Conservation (phyloP, 2,888 invertebrate genomes). For the Blastobasis adustella region DNA sequence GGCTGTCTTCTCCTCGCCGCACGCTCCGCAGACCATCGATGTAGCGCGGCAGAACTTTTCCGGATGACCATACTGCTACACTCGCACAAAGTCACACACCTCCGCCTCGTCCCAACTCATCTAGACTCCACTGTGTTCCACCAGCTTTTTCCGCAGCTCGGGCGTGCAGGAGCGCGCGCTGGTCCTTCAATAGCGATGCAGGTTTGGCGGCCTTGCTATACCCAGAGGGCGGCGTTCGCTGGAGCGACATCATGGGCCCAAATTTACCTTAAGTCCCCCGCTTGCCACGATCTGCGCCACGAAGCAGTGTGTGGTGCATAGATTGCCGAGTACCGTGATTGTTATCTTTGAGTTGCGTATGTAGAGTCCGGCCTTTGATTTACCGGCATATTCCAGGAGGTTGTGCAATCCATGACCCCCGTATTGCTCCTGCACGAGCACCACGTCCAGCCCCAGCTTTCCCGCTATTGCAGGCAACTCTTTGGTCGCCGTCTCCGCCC, state of each 20-base stretch:
- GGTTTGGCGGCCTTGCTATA: constrained; percentile 19
- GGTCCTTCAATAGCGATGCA: constrained; percentile 2
- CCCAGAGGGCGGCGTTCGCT: too few species aligned
- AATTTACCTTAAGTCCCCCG: neutral
- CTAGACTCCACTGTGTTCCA: neutral
- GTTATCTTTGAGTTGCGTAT: constrained; percentile 2
- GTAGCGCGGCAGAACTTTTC: too few species aligned
- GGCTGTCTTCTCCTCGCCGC: too few species aligned
- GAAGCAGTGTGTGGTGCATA: constrained; percentile 3
- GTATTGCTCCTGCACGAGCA: constrained; percentile 11
- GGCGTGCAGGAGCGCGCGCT: constrained; percentile 3
- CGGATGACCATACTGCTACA: too few species aligned
- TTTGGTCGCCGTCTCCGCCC: constrained; percentile 4
- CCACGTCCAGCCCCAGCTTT: constrained; percentile 5
- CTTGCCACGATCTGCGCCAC: constrained; percentile 1
- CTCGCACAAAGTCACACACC: too few species aligned
- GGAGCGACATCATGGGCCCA: constrained; percentile 6
- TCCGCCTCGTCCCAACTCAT: too few species aligned
- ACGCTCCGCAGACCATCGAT: too few species aligned
- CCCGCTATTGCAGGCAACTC: constrained; percentile 2
- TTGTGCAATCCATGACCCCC: neutral
- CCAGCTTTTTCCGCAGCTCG: neutral
- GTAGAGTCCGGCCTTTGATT: constrained; percentile 2
- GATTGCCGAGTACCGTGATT: neutral
- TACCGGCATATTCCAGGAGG: neutral